Evolutionary conservation across 2,888 invertebrate species (phyloP).

Genomic region (Xylocampa areola): DNA sequence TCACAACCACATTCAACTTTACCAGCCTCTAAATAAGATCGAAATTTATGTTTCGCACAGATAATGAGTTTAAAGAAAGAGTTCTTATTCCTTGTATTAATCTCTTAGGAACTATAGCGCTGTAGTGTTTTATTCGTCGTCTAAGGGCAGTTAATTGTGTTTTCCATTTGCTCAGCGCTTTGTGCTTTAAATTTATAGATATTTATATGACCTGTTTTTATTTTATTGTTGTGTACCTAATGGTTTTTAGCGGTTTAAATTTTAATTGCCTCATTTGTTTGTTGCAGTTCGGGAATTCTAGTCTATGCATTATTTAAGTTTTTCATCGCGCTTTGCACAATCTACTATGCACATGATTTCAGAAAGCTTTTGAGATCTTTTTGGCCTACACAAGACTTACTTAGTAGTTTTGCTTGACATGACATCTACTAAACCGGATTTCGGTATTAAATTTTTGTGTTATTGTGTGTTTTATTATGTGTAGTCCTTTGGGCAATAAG

Average conservation of each 20-base stretch:
- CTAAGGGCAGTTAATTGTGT: conserved; percentile 60
- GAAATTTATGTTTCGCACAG: conserved; percentile 9
- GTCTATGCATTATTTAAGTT: neutral
- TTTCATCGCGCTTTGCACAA: no score
- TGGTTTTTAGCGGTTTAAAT: conserved; percentile 3
- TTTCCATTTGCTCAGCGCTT: conserved; percentile 36
- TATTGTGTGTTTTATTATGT: no score
- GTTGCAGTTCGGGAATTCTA: neutral
- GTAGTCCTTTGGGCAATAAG: no score
- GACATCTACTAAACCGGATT: no score
- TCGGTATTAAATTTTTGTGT: no score
- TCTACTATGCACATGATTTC: no score
- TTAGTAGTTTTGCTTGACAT: no score
- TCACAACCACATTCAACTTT: conserved; percentile 22
- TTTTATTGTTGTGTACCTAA: conserved; percentile 12
- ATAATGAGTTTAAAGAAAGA: conserved; percentile 45
- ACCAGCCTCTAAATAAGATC: neutral
- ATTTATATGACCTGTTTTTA: conserved; percentile 27
- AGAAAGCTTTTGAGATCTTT: no score
- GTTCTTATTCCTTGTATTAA: conserved; percentile 66
- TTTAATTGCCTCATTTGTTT: neutral
- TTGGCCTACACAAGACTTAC: no score
- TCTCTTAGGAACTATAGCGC: conserved; percentile 68
- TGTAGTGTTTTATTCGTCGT: conserved; percentile 72
- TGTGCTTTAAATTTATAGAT: conserved; percentile 38